These are phyloP conservation scores for Lamprotornis superbus DNA, from an alignment of 2,113 vertebrate species.

Conservation along the genomic window DNA sequence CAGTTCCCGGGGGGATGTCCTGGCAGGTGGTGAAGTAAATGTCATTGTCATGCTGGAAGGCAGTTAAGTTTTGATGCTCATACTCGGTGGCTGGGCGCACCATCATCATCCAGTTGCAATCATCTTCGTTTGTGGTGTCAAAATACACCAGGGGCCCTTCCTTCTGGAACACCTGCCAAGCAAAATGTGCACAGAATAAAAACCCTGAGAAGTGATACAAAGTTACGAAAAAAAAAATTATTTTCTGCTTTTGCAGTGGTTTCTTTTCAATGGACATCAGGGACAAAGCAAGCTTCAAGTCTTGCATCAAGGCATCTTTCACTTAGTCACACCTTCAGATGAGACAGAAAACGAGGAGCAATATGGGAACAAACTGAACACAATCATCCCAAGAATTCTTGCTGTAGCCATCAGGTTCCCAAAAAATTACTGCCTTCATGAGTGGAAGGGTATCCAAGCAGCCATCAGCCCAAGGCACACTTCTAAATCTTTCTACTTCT, in stretches of 20 bases:
- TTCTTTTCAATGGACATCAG: background rate
- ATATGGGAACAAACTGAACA: background rate
- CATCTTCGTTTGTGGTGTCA: conserved; percentile 90
- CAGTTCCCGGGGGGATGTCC: conserved; percentile 88
- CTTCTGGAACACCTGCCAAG: conserved; percentile 88
- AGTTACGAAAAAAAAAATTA: background rate
- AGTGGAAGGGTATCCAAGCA: background rate
- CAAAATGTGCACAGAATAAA: background rate
- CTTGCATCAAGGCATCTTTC: background rate
- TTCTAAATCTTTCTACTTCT: background rate
- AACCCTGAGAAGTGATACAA: background rate
- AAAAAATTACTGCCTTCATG: background rate
- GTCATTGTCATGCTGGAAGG: conserved; percentile 91
- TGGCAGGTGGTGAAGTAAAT: conserved; percentile 95
- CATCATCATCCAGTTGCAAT: conserved; percentile 99
- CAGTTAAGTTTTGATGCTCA: conserved; percentile 92
- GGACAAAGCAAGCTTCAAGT: background rate
- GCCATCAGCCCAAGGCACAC: background rate
- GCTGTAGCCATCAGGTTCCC: background rate
- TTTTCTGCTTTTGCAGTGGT: background rate
- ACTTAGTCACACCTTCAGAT: background rate
- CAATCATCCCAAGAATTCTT: background rate
- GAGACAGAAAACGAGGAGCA: background rate
- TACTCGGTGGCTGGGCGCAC: conserved; percentile 87
- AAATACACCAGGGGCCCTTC: conserved; percentile 84